Evolutionary conservation across 2,888 invertebrate genomes (phyloP).

Genomic region (Strigamia crassipes): DNA sequence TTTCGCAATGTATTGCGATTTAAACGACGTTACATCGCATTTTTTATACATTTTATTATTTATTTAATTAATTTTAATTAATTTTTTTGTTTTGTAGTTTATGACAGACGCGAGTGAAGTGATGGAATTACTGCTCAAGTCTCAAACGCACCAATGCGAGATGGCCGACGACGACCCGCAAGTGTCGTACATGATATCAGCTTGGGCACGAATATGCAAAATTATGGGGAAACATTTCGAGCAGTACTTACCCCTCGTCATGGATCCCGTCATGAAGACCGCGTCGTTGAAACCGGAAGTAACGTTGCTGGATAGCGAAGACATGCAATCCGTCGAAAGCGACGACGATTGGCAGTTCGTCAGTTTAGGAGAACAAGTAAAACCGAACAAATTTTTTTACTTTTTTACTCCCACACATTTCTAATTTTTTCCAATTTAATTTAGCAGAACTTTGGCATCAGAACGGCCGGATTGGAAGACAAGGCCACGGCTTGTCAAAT

Average conservation of each 20-base stretch:
- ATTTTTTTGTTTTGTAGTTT: constrained; percentile 64
- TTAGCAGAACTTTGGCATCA: constrained; percentile 87
- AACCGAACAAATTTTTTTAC: too few relatives aligned
- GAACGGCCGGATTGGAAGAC: constrained; percentile 91
- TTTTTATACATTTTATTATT: too few relatives aligned
- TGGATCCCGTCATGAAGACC: constrained; percentile 89
- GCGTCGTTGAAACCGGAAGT: constrained; percentile 94
- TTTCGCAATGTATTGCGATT: neutral
- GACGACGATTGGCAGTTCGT: constrained; percentile 95
- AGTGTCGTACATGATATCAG: constrained; percentile 94
- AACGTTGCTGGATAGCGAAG: constrained; percentile 79
- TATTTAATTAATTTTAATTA: too few relatives aligned
- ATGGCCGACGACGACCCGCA: constrained; percentile 95
- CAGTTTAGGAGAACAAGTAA: constrained; percentile 81
- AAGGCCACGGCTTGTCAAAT: constrained; percentile 96
- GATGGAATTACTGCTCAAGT: constrained; percentile 91
- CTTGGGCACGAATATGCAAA: constrained; percentile 99
- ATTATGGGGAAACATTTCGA: constrained; percentile 84
- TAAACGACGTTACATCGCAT: too few relatives aligned
- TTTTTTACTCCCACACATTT: too few relatives aligned
- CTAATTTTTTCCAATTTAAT: constrained; percentile 1
- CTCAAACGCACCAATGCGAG: constrained; percentile 78
- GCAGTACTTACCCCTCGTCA: constrained; percentile 90
- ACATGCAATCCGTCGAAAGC: constrained; percentile 74
- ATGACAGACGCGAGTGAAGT: constrained; percentile 89